A percentile compares a stretch with the other conserved stretches of the same genome.
Evolutionary conservation across 1,140 invertebrate genomes (phyloP).

Genomic region (Pseudomyrmex concolor): DNA sequence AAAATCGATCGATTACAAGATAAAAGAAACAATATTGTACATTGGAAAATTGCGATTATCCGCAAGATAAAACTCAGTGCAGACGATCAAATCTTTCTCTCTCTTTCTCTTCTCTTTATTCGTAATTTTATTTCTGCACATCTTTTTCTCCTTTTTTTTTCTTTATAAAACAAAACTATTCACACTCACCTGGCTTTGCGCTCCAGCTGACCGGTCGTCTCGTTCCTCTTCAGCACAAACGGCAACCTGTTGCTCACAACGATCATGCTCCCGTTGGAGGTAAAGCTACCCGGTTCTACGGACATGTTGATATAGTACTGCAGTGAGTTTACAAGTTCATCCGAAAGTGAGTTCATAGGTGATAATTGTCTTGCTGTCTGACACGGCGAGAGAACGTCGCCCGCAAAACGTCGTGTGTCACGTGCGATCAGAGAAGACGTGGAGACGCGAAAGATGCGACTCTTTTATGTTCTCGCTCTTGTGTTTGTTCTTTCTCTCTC

Average conservation of each 20-base stretch:
- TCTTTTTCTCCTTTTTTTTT: background rate
- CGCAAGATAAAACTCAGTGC: no score
- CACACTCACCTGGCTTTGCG: constrained; percentile 92
- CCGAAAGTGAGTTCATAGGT: constrained; percentile 12
- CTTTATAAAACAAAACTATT: background rate
- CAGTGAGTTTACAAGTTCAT: constrained; percentile 15
- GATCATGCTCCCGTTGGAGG: constrained; percentile 90
- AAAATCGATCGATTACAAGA: no score
- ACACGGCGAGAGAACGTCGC: constrained; percentile 17
- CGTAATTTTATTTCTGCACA: no score
- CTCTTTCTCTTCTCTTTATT: no score
- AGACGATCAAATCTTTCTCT: no score
- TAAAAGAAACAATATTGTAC: no score
- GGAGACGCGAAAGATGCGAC: constrained; percentile 17
- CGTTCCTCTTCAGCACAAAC: constrained; percentile 92
- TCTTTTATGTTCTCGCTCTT: constrained; percentile 12
- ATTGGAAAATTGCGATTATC: no score
- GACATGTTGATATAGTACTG: constrained; percentile 68
- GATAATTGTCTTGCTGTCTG: constrained; percentile 3
- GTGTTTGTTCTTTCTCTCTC: background rate
- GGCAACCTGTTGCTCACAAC: constrained; percentile 96
- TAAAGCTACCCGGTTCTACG: constrained; percentile 81
- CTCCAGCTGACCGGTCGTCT: constrained; percentile 89
- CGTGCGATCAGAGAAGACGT: constrained; percentile 51
- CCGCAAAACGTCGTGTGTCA: constrained; percentile 40